Evolutionary conservation across 2,797 vertebrate genomes (phyloP).

Genomic region (Dipus sagitta): DNA sequence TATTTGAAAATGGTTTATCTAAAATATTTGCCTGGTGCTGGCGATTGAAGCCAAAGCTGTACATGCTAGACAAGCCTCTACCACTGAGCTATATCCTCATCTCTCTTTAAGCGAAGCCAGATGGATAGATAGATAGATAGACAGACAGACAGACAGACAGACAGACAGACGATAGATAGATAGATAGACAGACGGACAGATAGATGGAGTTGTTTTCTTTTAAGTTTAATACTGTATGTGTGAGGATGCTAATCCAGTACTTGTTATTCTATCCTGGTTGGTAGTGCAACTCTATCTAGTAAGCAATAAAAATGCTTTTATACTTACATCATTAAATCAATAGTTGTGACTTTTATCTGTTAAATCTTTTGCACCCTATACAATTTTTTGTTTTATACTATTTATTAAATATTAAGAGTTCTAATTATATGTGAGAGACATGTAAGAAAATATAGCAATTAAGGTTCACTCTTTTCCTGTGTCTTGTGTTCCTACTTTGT

Average conservation of each 20-base stretch:
- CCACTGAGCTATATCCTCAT: background rate
- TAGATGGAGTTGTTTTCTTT: background rate
- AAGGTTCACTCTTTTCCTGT: background rate
- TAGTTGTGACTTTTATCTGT: background rate
- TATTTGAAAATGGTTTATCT: slow-evolving; percentile 6
- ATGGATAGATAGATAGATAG: background rate
- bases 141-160: too few species aligned
- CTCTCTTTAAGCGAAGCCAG: background rate
- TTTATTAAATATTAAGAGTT: background rate
- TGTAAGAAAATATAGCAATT: slow-evolving; percentile 12
- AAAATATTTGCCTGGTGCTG: background rate
- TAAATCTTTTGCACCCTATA: slow-evolving; percentile 1
- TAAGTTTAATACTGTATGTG: background rate
- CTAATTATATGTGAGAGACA: too few species aligned
- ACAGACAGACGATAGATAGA: too few species aligned
- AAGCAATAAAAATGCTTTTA: slow-evolving; percentile 32
- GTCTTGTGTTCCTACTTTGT: background rate
- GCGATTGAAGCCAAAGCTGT: too few species aligned
- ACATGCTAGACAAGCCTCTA: background rate
- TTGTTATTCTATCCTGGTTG: background rate
- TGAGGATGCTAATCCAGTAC: background rate
- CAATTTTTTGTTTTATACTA: background rate
- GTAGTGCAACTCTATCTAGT: background rate
- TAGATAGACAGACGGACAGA: too few species aligned
- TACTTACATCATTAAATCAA: background rate